These are phyloP conservation scores for Macrocentrus cingulum DNA, from an alignment of 1,140 invertebrate species.

Conservation along the genomic window DNA sequence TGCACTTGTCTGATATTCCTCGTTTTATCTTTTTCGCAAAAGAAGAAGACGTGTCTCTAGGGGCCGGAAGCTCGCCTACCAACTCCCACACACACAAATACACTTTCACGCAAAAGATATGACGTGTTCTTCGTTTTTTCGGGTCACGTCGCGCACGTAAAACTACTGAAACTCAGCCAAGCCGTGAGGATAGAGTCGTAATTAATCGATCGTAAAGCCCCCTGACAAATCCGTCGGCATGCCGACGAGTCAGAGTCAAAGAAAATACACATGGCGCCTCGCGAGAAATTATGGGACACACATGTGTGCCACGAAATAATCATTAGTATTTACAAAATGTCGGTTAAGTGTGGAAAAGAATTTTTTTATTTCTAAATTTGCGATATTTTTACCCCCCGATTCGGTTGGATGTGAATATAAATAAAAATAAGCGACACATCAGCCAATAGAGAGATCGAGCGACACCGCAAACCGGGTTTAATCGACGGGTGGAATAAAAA, in stretches of 20 bases:
- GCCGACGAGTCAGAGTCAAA: not conserved
- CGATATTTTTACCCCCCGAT: no score
- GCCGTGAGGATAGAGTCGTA: slow-evolving; percentile 4
- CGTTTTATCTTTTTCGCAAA: not conserved
- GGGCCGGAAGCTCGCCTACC: no score
- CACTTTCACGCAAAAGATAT: slow-evolving; percentile 4
- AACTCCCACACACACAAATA: no score
- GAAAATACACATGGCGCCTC: not conserved
- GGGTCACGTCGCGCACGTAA: not conserved
- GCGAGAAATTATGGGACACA: not conserved
- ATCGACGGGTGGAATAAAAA: no score
- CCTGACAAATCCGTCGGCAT: slow-evolving; percentile 27
- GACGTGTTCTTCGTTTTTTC: slow-evolving; percentile 8
- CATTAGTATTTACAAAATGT: not conserved
- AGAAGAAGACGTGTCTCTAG: not conserved
- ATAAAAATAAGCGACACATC: no score
- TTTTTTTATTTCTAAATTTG: no score
- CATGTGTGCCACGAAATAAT: not conserved
- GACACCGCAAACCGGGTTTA: no score
- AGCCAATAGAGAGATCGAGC: not conserved
- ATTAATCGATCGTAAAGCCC: slow-evolving; percentile 31
- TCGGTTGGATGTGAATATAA: no score
- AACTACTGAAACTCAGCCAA: not conserved
- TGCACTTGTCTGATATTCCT: not conserved
- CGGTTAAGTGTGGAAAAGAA: no score